Base-by-base conservation (phyloP, 2,113 vertebrate genomes). In the Sebastes schlegelii region DNA sequence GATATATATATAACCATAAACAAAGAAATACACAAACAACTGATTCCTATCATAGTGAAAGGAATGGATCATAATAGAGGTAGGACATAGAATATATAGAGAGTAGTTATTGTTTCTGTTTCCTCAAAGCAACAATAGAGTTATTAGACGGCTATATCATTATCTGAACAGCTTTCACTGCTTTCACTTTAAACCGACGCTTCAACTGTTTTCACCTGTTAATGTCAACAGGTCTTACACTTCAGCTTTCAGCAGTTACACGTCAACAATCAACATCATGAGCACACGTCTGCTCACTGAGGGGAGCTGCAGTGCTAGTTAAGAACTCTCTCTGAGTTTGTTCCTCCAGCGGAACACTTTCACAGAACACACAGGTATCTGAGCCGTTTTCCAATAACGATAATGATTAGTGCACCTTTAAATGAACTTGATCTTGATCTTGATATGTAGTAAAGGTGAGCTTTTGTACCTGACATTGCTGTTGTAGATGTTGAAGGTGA, bases 401-500 rank as follows among this genome's bases (percentile, higher is more conserved):
- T n/a, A 54, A 19, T 54, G 52, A 8, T 19, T 34, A 54, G 17
- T 54, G 51, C 6, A 19, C 17, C 51, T 54, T 54, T 19, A 54
- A 54, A 54, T 54, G 6, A 54, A 54, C 17, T 23, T 21, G 17
- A 45, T 34, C 67, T 69, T 1, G 3, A 57, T 71, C 4, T 34
- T 34, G 2, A 9, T 7, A 2, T 17, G 14, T 4, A n/a, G 72
- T 40, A 10, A 64, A 52, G 10, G 42, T 46, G 40, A 10, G 12
- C 2, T 1, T n/a, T n/a, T 93, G 1, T 88, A 98, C 97, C 97
- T 96, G 83, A 99, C 97, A 0, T 96, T 97, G 61, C 97, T 97
- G 76, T 99, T 99, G 95, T 98, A 99, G 93, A 98, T 97, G 93
- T 99, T 99, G 94, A 98, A 99, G 6, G 97, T 97, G 90, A 99